Percentiles rank a stretch among this genome's conserved stretches.
Evolutionary conservation across 2,113 vertebrate species (phyloP).

Genomic region (Rousettus leschenaultii): DNA sequence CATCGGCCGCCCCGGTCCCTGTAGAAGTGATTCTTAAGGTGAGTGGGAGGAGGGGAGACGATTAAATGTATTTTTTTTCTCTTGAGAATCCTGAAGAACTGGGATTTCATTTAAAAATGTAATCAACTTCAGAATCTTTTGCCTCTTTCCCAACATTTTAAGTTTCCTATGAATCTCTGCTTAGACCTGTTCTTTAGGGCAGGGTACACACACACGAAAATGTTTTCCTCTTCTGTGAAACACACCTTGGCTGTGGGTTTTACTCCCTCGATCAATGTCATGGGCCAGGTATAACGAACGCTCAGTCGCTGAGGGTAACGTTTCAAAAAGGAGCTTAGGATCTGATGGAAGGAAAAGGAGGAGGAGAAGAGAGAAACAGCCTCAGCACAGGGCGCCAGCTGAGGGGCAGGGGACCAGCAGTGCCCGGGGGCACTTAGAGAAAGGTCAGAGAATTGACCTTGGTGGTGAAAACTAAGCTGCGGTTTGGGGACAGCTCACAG

Average conservation of each 20-base stretch:
- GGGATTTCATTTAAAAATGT: not conserved
- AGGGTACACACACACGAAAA: not conserved
- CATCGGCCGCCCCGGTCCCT: not conserved
- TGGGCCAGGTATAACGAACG: not conserved
- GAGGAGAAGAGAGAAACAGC: not conserved
- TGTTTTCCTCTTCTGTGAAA: not conserved
- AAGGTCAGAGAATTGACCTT: not conserved
- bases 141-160: not conserved
- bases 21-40: not conserved
- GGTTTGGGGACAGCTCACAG: not conserved
- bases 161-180: not conserved
- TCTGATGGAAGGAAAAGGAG: not conserved
- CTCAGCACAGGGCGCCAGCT: not conserved
- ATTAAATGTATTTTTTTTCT: not conserved
- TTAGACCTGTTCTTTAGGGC: not conserved
- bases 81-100: not conserved
- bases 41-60: too few relatives aligned
- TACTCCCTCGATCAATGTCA: not conserved
- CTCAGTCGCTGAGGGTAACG: not conserved
- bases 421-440: not conserved
- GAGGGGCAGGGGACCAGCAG: not conserved
- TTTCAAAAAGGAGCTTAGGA: not conserved
- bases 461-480: not conserved
- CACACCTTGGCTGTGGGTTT: not conserved
- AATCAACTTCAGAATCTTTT: not conserved